Evolutionary conservation across 2,113 vertebrate species (phyloP).

Genomic region (Hemibagrus wyckioides): DNA sequence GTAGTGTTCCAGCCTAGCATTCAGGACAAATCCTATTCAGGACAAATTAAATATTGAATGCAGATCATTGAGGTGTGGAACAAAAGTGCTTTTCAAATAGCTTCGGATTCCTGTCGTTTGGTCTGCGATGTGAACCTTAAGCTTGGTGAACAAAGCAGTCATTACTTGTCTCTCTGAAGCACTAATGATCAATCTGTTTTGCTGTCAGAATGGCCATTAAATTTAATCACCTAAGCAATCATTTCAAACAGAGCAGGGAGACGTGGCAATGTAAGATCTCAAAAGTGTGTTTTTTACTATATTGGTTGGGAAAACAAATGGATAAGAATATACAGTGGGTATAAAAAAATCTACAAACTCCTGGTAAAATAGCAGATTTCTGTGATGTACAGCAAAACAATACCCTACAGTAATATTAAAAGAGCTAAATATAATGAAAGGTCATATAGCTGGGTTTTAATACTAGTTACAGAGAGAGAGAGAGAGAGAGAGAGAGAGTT

Average conservation of each 20-base stretch:
- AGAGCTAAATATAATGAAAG: not conserved
- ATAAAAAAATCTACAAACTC: not conserved
- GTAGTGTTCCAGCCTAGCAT: not conserved
- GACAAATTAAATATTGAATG: not conserved
- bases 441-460: too few relatives aligned
- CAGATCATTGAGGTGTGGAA: not conserved
- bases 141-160: constrained; percentile 30
- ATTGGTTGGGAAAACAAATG: not conserved
- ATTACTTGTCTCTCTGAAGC: constrained; percentile 42
- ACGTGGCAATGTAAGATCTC: constrained; percentile 5
- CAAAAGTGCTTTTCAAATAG: constrained; percentile 28
- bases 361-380: not conserved
- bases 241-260: constrained; percentile 40
- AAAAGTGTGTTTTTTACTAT: not conserved
- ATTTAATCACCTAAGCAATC: constrained; percentile 52
- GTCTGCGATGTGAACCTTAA: not conserved
- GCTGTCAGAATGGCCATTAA: constrained; percentile 52
- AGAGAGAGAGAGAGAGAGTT: too few relatives aligned
- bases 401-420: not conserved
- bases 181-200: constrained; percentile 48
- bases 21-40: not conserved
- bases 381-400: not conserved
- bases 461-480: too few relatives aligned
- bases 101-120: constrained; percentile 2
- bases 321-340: not conserved